Base-by-base conservation (phyloP, 2,797 vertebrate genomes). In the Gobionotothen gibberifrons region DNA sequence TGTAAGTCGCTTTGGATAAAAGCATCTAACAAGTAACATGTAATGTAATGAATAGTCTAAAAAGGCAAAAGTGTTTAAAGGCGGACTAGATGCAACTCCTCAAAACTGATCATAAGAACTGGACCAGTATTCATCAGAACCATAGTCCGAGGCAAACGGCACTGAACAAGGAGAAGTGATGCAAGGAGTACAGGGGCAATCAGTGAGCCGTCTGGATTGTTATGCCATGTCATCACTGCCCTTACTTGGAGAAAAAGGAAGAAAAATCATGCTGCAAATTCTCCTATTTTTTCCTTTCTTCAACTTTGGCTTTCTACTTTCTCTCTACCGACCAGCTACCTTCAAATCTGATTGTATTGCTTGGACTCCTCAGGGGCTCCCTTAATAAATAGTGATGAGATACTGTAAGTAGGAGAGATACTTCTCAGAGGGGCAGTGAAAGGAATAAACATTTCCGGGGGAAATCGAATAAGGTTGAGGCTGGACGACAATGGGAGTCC, bases 301-400 rank as follows among this genome's bases (percentile, higher is more conserved):
- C 16, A 29, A 51, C 54, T 22, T 32, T 19, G 3, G 48, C 47
- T 42, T 19, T 61, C 21, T 19, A 10, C 46, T 42, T 42, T 78
- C 32, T 72, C 22, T 57, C 55, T n/a, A 15, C 61, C 42, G 39
- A 42, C 53, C 49, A 56, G 76, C 54, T 44, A 72, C 47, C 5
- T 55, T 74, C 52, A 74, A 21, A 76, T 73, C 48, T 78, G 78
- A 83, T 78, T 74, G 61, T 70, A 58, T 69, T 69, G 62, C 72
- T 76, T 22, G 12, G 76, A 76, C 82, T 76, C 85, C 78, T 81
- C 64, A 54, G 73, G 77, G 81, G 60, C 75, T 82, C 59, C 64
- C 78, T 89, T 88, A 88, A 90, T 93, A 92, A 88, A 93, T 93
- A 91, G 92, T 90, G 83, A 93, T 90, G 89, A 92, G 87, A 90